Base-by-base conservation (phyloP, 2,113 vertebrate genomes). In the Aythya baeri region DNA sequence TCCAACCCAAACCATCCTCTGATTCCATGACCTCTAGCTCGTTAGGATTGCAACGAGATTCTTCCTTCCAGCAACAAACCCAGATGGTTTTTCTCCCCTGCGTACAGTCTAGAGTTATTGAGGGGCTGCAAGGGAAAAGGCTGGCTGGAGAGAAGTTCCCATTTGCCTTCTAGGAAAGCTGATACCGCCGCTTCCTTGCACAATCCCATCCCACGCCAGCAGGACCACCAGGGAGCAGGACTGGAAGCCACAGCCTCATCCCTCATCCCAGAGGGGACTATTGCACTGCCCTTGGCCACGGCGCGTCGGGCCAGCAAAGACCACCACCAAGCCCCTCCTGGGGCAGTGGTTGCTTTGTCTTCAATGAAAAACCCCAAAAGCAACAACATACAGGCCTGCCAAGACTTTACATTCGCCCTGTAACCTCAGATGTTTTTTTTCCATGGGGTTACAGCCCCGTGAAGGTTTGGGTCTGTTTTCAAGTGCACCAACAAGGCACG, bases 261-360 rank as follows among this genome's bases (percentile, higher is more conserved):
- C 71, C 63, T 46, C 54, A 22, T 11, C 61, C 61, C 62, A 22
- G 61, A 44, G 54, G 36, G 13, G 44, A 34, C 13, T 7, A 17
- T 36, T 8, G 77, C 26, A 4, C 9, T 6, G 70, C 55, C 66
- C 46, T 32, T 8, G 44, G 27, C 54, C 21, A 3, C 58, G 38
- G 49, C 1, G 5, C 34, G 4, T 14, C 0, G 3, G n/a, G 58
- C 22, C 76, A 26, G 61, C 1, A 4, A 21, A 21, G 61, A 36
- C 31, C 14, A 7, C 23, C 23, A 5, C 7, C 1, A 2, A 7
- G 20, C 11, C 34, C 36, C 71, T 55, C 55, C 1, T 0, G 9
- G 65, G 80, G 55, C 20, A 29, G n/a, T 22, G 2, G 18, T 2
- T 14, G 57, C 55, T 83, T 62, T n/a, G 32, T 17, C 61, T 62